These are phyloP conservation scores for Oedothorax gibbosus DNA, from an alignment of 1,140 invertebrate genomes.

Conservation along the genomic window DNA sequence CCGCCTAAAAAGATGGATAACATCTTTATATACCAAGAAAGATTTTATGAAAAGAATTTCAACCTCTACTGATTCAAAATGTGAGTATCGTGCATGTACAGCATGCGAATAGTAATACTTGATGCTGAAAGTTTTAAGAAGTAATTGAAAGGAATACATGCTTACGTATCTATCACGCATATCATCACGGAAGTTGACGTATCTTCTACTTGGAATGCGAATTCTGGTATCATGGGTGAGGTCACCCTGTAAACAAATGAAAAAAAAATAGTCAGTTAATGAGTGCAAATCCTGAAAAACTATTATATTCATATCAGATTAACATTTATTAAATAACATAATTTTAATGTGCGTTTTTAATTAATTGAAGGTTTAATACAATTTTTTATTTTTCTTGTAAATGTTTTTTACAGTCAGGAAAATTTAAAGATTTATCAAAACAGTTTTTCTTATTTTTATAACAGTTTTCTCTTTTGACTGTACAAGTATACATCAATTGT, in stretches of 20 bases:
- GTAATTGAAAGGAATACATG: no score
- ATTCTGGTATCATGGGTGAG: slow-evolving; percentile 70
- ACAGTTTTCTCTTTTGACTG: no score
- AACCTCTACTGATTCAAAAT: not conserved
- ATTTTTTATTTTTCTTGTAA: no score
- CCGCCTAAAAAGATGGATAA: slow-evolving; percentile 64
- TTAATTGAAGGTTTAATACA: no score
- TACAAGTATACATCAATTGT: no score
- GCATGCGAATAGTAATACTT: not conserved
- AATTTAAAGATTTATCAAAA: no score
- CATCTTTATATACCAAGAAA: not conserved
- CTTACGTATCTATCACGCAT: slow-evolving; percentile 76
- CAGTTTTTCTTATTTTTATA: no score
- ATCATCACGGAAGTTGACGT: slow-evolving; percentile 87
- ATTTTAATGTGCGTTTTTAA: no score
- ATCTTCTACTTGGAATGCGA: slow-evolving; percentile 82
- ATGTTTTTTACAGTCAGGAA: no score
- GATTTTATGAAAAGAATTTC: not conserved
- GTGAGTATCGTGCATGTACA: not conserved
- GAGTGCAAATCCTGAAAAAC: no score
- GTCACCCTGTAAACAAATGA: slow-evolving; percentile 51
- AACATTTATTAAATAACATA: no score
- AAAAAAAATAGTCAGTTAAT: not conserved
- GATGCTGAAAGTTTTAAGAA: not conserved
- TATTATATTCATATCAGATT: no score